Base-by-base conservation (phyloP, 2,888 invertebrate genomes). In the Drosophila macrospina region DNA sequence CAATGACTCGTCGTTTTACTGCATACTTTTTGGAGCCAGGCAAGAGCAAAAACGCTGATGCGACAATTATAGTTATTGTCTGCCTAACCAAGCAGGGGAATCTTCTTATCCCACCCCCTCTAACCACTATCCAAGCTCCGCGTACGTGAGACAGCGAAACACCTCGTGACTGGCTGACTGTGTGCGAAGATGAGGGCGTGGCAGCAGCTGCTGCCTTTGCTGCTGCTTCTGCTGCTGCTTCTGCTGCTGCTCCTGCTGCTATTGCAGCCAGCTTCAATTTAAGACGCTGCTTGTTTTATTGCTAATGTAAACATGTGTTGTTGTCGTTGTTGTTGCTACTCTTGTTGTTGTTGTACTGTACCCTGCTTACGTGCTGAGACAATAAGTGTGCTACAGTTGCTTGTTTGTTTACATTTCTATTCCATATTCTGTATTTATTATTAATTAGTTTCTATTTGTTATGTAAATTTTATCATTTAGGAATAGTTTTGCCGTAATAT, bases 31-130 rank as follows among this genome's bases (percentile, higher is more conserved):
- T 41, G 77, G 74, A 42, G 37, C 37, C 41, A 26, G 37, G 36
- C 50, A 37, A 32, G 36, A 61, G 60, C 71, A 85, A 80, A 80
- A 85, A 85, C 71, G 84, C 86, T 84, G 84, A 85, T 84, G 84
- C 86, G 84, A 83, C 84, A 84, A 85, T 84, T 85, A 85, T 84
- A 85, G 86, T 84, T 85, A 84, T 84, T 84, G 86, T 84, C 83
- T 84, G 84, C 78, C 77, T 81, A 81, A 78, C 67, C 69, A 62
- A 59, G 64, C 61, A 57, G 66, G 63, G 47, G 57, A 62, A 60
- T 52, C 48, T 57, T 13, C 61, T 20, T 20, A 20, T 3, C 20
- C 20, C 20, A 20, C 20, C 1, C 20, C 20, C 20, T 3, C 20
- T 3, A 1, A 20, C 20, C 1, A 1, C 20, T 3, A 20, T 20